Conservation (phyloP, 2,113 vertebrate genomes). For the Zingel zingel region DNA sequence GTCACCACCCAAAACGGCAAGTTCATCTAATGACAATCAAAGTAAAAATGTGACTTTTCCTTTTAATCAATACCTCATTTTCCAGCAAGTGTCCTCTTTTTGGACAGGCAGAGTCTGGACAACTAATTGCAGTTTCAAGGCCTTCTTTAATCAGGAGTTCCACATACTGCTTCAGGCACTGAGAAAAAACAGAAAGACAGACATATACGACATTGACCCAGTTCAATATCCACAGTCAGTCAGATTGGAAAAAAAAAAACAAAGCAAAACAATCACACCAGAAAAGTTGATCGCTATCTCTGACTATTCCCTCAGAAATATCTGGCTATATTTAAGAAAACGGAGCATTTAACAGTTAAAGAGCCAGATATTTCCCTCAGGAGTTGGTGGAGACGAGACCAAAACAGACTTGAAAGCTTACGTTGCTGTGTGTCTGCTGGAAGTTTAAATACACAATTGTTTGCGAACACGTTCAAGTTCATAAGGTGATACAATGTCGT, state of each 20-base stretch:
- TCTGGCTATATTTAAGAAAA: neutral
- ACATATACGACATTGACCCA: slow-evolving; percentile 5
- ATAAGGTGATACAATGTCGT: neutral
- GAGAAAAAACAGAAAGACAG: slow-evolving; percentile 27
- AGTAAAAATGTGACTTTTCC: neutral
- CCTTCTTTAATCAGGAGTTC: slow-evolving; percentile 99
- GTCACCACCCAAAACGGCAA: neutral
- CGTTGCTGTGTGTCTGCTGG: neutral
- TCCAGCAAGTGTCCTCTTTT: slow-evolving; percentile 96
- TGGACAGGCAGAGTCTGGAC: slow-evolving; percentile 96
- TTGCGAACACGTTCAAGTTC: neutral
- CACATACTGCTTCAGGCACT: slow-evolving; percentile 99
- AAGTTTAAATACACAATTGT: neutral
- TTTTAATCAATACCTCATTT: slow-evolving; percentile 87
- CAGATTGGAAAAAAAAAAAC: neutral
- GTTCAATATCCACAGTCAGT: slow-evolving; percentile 15
- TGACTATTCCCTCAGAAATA: neutral
- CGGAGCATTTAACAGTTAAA: neutral
- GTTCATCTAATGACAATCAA: neutral
- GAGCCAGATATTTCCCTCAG: neutral
- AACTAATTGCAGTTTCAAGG: slow-evolving; percentile 96
- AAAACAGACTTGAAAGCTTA: neutral
- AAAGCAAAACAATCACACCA: neutral
- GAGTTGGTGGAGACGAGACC: neutral
- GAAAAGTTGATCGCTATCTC: neutral